Evolutionary conservation across 1,140 invertebrate species (phyloP).

Genomic region (Dreissena rostriformis): DNA sequence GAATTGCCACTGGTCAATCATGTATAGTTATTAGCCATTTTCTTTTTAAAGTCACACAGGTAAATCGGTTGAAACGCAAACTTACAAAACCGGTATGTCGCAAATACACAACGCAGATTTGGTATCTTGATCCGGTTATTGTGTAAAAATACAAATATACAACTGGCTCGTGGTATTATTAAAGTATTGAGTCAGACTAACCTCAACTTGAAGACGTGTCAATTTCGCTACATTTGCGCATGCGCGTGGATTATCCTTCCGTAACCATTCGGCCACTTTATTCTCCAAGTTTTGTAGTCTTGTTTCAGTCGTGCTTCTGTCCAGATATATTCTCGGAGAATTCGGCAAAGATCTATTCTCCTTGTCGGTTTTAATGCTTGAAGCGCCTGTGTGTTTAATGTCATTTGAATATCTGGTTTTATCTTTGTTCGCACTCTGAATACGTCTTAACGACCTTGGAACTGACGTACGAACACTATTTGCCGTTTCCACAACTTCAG

Average conservation of each 20-base stretch:
- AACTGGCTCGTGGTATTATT: background rate
- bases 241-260: conserved; percentile 66
- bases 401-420: conserved; percentile 24
- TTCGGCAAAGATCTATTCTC: conserved; percentile 30
- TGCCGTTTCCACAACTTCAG: background rate
- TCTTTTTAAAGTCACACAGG: too few relatives aligned
- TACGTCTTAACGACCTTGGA: conserved; percentile 52
- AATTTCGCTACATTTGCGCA: conserved; percentile 66
- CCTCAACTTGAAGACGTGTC: conserved; percentile 63
- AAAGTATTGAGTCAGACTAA: conserved; percentile 18
- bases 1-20: too few relatives aligned
- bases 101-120: too few relatives aligned
- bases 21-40: too few relatives aligned
- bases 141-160: background rate
- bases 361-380: conserved; percentile 14
- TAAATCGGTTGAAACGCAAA: too few relatives aligned
- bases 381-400: background rate
- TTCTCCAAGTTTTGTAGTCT: conserved; percentile 64
- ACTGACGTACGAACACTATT: conserved; percentile 7
- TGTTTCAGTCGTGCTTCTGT: conserved; percentile 56
- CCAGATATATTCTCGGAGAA: conserved; percentile 33
- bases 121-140: too few relatives aligned
- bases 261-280: conserved; percentile 67
- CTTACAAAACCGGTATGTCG: too few relatives aligned
- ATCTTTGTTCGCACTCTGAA: conserved; percentile 59